Conservation (phyloP, 1,140 invertebrate genomes). For the Apis laboriosa region DNA sequence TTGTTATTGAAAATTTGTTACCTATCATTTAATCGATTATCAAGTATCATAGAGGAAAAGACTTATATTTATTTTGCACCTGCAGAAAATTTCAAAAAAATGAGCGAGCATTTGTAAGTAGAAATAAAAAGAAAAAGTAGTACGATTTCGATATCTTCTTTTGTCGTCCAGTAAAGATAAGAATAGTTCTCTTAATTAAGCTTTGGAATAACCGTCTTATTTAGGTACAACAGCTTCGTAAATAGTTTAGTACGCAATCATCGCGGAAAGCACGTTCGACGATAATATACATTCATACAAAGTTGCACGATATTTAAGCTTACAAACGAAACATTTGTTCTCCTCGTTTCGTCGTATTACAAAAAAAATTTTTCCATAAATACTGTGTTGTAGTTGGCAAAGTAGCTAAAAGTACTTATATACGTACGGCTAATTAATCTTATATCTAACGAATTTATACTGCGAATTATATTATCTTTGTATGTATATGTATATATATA, state of each 20-base stretch:
- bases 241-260: constrained; percentile 52
- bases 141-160: background rate
- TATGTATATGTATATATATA: constrained; percentile 45
- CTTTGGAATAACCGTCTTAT: constrained; percentile 60
- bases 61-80: constrained; percentile 18
- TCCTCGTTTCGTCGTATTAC: constrained; percentile 20
- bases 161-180: background rate
- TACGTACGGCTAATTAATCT: constrained; percentile 57
- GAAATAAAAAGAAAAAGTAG: background rate
- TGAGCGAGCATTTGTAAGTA: constrained; percentile 35
- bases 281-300: constrained; percentile 59
- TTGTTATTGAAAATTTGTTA: constrained; percentile 12
- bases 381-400: constrained; percentile 76
- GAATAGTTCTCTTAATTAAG: constrained; percentile 46
- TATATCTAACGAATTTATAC: constrained; percentile 56
- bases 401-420: constrained; percentile 64
- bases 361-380: constrained; percentile 68
- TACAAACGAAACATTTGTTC: constrained; percentile 25
- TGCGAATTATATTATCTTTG: constrained; percentile 38
- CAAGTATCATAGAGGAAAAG: background rate
- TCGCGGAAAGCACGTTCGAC: constrained; percentile 50
- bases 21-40: constrained; percentile 8
- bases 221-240: constrained; percentile 59
- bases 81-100: background rate
- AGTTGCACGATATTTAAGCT: constrained; percentile 56